These are phyloP conservation scores for Tridacna crocea DNA, from an alignment of 2,888 invertebrate species.

Conservation along the genomic window DNA sequence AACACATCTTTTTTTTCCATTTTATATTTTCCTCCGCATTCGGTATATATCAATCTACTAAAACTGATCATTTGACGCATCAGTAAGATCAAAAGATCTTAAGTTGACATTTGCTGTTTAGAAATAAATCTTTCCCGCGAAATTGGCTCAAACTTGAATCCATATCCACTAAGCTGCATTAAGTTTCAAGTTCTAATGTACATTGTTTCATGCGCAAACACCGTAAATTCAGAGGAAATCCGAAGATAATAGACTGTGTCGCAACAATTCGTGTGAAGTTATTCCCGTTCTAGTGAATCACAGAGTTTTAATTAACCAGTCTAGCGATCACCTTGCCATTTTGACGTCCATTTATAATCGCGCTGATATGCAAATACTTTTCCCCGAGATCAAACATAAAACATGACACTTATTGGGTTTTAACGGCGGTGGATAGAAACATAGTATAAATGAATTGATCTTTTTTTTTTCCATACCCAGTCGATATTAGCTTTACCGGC, in stretches of 20 bases:
- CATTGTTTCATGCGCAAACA: slow-evolving; percentile 10
- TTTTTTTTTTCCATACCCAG: slow-evolving; percentile 40
- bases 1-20: too few relatives aligned
- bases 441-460: slow-evolving; percentile 62
- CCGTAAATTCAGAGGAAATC: slow-evolving; percentile 36
- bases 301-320: slow-evolving; percentile 57
- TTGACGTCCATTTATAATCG: slow-evolving; percentile 49
- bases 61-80: not conserved
- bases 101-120: not conserved
- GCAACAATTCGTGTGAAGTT: slow-evolving; percentile 23
- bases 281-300: slow-evolving; percentile 45
- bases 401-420: slow-evolving; percentile 65
- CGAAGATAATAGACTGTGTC: slow-evolving; percentile 40
- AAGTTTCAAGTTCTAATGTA: not conserved
- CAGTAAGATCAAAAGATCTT: not conserved
- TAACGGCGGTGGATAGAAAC: slow-evolving; percentile 56
- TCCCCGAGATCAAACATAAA: slow-evolving; percentile 48
- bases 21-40: too few relatives aligned
- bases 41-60: too few relatives aligned
- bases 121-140: not conserved
- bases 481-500: slow-evolving; percentile 60
- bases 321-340: slow-evolving; percentile 39
- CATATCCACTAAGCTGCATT: slow-evolving; percentile 2
- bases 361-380: slow-evolving; percentile 58
- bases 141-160: slow-evolving; percentile 1